These are phyloP conservation scores for Oncopodura yosiiana DNA, from an alignment of 1,140 invertebrate species.

Conservation along the genomic window DNA sequence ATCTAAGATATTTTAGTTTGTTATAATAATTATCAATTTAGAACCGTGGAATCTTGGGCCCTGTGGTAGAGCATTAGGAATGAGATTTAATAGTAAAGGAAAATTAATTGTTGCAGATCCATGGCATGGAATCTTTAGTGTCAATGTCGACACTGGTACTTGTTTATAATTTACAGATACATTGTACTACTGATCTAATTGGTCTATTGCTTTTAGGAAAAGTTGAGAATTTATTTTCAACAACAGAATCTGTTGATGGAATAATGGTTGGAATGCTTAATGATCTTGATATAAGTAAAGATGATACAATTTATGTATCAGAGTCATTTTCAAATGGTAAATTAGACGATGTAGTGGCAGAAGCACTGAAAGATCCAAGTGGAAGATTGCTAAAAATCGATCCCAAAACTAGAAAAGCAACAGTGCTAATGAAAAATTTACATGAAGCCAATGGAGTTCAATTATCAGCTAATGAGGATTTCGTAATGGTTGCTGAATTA, in stretches of 20 bases:
- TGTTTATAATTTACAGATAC: too few relatives aligned
- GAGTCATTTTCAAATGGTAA: slow-evolving; percentile 40
- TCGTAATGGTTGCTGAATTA: slow-evolving; percentile 42
- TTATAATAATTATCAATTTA: neutral
- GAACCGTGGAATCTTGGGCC: slow-evolving; percentile 51
- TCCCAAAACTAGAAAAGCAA: slow-evolving; percentile 38
- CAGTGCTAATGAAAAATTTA: slow-evolving; percentile 39
- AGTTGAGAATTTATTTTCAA: slow-evolving; percentile 36
- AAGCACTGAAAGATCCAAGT: slow-evolving; percentile 38
- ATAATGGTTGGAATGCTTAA: slow-evolving; percentile 38
- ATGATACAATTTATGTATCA: slow-evolving; percentile 43
- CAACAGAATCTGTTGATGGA: slow-evolving; percentile 37
- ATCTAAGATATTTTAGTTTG: neutral
- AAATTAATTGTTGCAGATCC: slow-evolving; percentile 63
- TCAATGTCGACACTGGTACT: slow-evolving; percentile 61
- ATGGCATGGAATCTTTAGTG: slow-evolving; percentile 68
- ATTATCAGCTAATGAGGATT: slow-evolving; percentile 41
- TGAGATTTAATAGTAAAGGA: slow-evolving; percentile 60
- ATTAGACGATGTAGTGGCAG: slow-evolving; percentile 38
- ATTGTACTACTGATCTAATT: too few relatives aligned
- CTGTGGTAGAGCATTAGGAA: slow-evolving; percentile 69
- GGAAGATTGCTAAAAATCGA: slow-evolving; percentile 43
- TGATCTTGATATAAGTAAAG: slow-evolving; percentile 41
- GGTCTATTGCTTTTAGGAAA: too few relatives aligned
- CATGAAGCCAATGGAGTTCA: slow-evolving; percentile 45